Conservation (phyloP, 2,113 vertebrate species). For the Rhabdomys dilectus region DNA sequence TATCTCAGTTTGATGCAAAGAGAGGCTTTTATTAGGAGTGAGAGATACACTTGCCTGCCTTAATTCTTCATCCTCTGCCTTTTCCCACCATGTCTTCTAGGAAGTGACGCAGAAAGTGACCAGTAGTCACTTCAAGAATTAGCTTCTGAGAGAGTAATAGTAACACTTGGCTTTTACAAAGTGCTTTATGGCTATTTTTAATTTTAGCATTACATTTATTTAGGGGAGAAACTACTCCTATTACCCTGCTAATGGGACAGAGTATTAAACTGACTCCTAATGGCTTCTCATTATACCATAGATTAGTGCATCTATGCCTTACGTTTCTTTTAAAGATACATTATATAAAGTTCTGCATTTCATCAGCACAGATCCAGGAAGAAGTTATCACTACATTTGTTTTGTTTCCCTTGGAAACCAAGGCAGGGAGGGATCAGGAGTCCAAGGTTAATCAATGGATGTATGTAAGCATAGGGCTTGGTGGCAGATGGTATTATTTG, state of each 20-base stretch:
- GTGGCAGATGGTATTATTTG: not conserved
- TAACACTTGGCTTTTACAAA: not conserved
- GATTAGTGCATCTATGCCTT: not conserved
- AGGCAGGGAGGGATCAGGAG: not conserved
- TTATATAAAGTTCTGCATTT: not conserved
- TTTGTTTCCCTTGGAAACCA: constrained; percentile 21
- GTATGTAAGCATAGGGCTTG: not conserved
- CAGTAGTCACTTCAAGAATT: not conserved
- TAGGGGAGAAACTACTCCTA: not conserved
- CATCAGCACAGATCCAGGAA: not conserved
- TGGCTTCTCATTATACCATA: not conserved
- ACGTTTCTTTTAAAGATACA: not conserved
- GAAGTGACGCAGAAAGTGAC: not conserved
- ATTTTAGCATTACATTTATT: not conserved
- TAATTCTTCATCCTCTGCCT: not conserved
- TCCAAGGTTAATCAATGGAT: not conserved
- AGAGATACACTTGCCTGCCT: not conserved
- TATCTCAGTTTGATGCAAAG: not conserved
- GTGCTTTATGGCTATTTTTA: not conserved
- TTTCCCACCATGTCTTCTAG: not conserved
- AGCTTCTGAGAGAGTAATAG: not conserved
- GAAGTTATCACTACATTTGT: not conserved
- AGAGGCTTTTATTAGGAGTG: not conserved
- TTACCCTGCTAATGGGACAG: not conserved
- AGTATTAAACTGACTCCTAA: not conserved